These are phyloP conservation scores for Spea bombifrons DNA, from an alignment of 2,113 vertebrate genomes.

Conservation along the genomic window DNA sequence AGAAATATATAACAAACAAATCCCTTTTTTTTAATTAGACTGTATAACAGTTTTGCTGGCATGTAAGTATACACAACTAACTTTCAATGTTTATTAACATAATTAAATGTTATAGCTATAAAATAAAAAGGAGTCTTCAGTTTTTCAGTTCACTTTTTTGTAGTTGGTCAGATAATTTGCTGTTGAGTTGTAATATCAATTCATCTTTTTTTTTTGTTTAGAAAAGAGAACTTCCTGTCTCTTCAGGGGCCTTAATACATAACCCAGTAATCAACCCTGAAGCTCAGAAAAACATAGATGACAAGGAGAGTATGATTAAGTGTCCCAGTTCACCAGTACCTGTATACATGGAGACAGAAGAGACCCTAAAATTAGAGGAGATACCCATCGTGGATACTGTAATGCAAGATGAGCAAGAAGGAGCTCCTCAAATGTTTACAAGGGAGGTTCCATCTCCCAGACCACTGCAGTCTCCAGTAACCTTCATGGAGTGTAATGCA, in stretches of 20 bases:
- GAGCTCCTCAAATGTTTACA: not conserved
- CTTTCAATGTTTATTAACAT: too few relatives aligned
- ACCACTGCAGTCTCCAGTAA: not conserved
- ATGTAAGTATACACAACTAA: too few relatives aligned
- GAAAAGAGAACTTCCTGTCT: not conserved
- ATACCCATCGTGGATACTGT: not conserved
- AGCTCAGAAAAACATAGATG: not conserved
- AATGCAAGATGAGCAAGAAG: not conserved
- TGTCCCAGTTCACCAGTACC: constrained; percentile 18
- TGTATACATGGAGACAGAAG: constrained; percentile 5
- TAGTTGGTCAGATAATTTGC: too few relatives aligned
- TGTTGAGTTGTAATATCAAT: not conserved
- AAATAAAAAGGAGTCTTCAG: too few relatives aligned
- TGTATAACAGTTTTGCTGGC: too few relatives aligned
- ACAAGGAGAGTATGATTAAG: not conserved
- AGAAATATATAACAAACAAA: too few relatives aligned
- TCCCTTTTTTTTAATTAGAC: too few relatives aligned
- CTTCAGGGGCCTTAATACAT: not conserved
- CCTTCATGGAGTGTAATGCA: constrained; percentile 1
- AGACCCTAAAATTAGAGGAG: constrained; percentile 12
- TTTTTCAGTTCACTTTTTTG: too few relatives aligned
- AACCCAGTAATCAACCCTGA: not conserved
- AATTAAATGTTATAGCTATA: too few relatives aligned
- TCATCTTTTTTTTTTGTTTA: constrained; percentile 2
- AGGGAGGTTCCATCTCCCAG: not conserved